Evolutionary conservation across 2,797 vertebrate genomes (phyloP), one percentile per base, ranked within the genome.

Genomic region (Jordanella pulchra): DNA sequence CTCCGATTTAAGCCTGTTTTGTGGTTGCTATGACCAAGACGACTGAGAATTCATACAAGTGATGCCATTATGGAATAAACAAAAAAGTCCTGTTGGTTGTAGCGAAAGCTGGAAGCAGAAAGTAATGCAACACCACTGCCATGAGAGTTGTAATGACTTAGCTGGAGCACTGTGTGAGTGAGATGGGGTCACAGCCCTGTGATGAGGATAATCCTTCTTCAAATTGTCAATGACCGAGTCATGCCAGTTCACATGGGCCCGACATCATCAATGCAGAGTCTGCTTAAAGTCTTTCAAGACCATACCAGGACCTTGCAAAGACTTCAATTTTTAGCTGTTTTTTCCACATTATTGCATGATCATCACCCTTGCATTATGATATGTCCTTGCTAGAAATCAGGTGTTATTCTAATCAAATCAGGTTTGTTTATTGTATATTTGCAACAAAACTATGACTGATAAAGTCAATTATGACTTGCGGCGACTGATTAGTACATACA

Each of bases 111-210:
- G 58, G 32, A 39, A 39, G 58, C 32, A 39, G 58, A 32, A 42
- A 39, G 32, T 42, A 12, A 39, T n/a, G 32, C 32, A 35, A 4
- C 32, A 61, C 32, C 58, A 23, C 58, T 39, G 58, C 21, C 58
- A 61, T n/a, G 32, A 61, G 58, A 61, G 30, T 60, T 61, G 58
- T n/a, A 61, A 61, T 39, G 58, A 61, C 58, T 61, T 61, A 61
- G 32, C 58, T n/a, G 58, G 32, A 61, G 58, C 11, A 39, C 21
- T 39, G 58, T n/a, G 32, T 39, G 32, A 39, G 58, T 13, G 32
- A 23, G 32, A 39, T 39, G 58, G 58, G 58, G 58, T 61, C 58
- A 61, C 5, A n/a, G 21, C 21, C 32, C 11, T 13, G 21, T 15
- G 32, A 39, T 39, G 58, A 61, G 58, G 58, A 39, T 61, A 61